Base-by-base conservation (phyloP, 2,797 vertebrate species). In the Nannoperca obscura region DNA sequence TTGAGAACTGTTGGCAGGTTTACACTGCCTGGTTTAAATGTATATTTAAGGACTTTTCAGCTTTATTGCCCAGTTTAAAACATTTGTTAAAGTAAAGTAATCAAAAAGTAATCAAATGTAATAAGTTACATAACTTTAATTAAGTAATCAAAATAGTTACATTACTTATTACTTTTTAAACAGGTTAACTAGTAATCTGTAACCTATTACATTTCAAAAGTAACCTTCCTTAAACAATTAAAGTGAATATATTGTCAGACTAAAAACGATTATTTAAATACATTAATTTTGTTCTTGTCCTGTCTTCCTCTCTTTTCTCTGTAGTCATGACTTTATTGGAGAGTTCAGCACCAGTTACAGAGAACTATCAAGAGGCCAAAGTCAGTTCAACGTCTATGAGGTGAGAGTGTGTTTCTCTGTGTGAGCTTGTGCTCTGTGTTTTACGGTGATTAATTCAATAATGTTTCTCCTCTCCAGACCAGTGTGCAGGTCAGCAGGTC, bases 301-400 rank as follows among this genome's bases (percentile, higher is more conserved):
- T 76, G 0, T 15, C 24, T 62, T 15, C 15, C 32, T 55, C 24
- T 0, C 32, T 47, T 60, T 20, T 79, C 24, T 73, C 76, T 74
- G 38, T 70, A 99, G 98, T 86, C 98, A 99, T 73, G 98, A 99
- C 93, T 99, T 98, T 85, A 99, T 99, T 0, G 98, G 98, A 42
- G 98, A 99, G 92, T 99, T 99, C 94, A 98, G 97, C 91, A 99
- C 98, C 88, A 99, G 97, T 92, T 99, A 98, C 91, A 97, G 97
- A 83, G 98, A 99, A 81, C 78, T 99, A 50, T 98, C 98, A 0
- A 95, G 97, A 93, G 98, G 98, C 5, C 98, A 99, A 34, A 99
- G 97, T 81, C 98, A 99, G 83, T 99, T 99, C 94, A 99, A 99
- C 0, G 96, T 99, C 24, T 99, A 99, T 90, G 97, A 99, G 96